Evolutionary conservation across 2,113 vertebrate genomes (phyloP).

Genomic region (Rhinoderma darwinii): DNA sequence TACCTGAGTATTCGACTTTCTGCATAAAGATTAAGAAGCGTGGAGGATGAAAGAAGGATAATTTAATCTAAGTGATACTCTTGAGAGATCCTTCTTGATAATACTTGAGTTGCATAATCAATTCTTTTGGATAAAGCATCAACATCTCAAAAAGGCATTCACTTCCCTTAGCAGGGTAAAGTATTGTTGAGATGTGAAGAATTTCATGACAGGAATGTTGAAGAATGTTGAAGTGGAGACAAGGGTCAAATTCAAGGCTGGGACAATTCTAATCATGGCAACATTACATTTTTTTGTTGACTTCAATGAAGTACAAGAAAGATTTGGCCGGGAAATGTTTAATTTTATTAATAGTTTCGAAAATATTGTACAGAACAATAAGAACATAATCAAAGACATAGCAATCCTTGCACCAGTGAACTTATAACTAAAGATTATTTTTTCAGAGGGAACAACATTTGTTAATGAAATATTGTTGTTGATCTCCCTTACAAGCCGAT

Average conservation of each 20-base stretch:
- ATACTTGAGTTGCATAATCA: constrained; percentile 55
- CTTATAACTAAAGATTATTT: background rate
- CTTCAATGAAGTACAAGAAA: background rate
- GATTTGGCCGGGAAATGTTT: background rate
- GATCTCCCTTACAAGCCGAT: no score
- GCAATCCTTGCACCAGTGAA: background rate
- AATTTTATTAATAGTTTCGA: background rate
- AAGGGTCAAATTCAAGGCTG: constrained; percentile 24
- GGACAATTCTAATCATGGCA: background rate
- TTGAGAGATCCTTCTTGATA: constrained; percentile 50
- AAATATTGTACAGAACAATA: background rate
- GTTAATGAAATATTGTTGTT: no score
- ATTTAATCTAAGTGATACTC: constrained; percentile 56
- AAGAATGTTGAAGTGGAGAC: constrained; percentile 3
- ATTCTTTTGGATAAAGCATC: constrained; percentile 55
- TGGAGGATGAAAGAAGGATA: constrained; percentile 54
- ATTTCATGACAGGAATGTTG: constrained; percentile 21
- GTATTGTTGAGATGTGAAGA: constrained; percentile 21
- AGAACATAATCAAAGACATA: background rate
- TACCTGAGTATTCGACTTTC: constrained; percentile 50
- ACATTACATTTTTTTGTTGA: background rate
- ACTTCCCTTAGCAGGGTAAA: constrained; percentile 28
- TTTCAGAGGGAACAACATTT: no score
- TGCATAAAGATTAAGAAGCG: constrained; percentile 58
- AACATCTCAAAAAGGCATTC: constrained; percentile 44